Evolutionary conservation across 2,888 invertebrate genomes (phyloP), one percentile per base, ranked within the genome.

Genomic region (Phytoseiulus persimilis): DNA sequence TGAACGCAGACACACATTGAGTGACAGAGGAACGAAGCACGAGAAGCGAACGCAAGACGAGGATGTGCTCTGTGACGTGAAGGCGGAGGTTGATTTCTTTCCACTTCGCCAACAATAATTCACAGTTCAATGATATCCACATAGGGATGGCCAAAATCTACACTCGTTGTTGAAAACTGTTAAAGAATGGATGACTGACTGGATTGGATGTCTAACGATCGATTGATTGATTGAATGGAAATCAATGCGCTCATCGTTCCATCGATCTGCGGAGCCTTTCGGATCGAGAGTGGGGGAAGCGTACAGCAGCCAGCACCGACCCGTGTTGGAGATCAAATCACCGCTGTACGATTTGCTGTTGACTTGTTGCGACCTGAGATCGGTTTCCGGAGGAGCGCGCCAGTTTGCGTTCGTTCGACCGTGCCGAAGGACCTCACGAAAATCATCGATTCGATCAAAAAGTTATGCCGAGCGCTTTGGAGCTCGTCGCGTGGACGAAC

Each of bases 71-170:
- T 65, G 65, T 65, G 65, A 65, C 28, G 65, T 65, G 65, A 65
- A 65, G 65, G 65, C 65, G 65, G 18, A 65, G 65, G 28, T 6
- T 28, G 65, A 65, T 14, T 1, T 65, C 28, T 28, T 65, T 65
- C n/a, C n/a, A n/a, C n/a, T n/a, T 28, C 65, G 65, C 65, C 65
- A 28, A 65, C 65, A 65, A 65, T 65, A 65, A 65, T 65, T 28
- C 65, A 65, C 9, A 65, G 65, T 65, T 65, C 65, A 65, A 65
- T 28, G 65, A 65, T 65, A 65, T 65, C 65, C 65, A 65, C 28
- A 14, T 65, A 65, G 65, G 65, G 65, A 87, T 87, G 87, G 87
- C 87, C 87, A 87, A 87, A 87, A 87, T 87, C 87, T 87, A 87
- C 87, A 87, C 87, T 87, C 45, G 87, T 87, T 87, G 87, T 65